Evolutionary conservation across 1,140 invertebrate genomes (phyloP), one percentile per base, ranked within the genome.

Genomic region (Drosophila subpulchrella): DNA sequence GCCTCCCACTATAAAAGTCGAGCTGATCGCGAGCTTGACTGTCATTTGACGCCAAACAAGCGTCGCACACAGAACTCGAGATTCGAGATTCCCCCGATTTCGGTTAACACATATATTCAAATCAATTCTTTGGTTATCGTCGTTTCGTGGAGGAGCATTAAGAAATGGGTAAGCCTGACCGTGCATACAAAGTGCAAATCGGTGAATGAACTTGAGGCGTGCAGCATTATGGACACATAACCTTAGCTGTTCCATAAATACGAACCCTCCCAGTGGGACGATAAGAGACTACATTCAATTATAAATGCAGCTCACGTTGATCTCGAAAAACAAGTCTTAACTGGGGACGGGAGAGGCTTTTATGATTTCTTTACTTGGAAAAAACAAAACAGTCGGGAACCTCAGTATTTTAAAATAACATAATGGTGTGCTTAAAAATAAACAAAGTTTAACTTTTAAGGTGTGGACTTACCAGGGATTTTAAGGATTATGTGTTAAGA

Each of bases 21-120:
- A 41, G 54, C 74, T 56, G 47, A 48, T 42, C 66, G 59, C 55
- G 60, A 68, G 58, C 72, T 75, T 58, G 66, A 70, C 85, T 89
- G 85, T 89, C 84, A 89, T 89, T 89, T 89, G 85, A 78, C 74
- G 84, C 68, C 77, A 77, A 90, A 90, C 81, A 62, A 46, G 73
- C 85, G 77, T 81, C 80, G 63, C 47, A 56, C 41, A 60, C 61
- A 68, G 59, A 75, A 75, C 38, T 34, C 20, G 27, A 27, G 27
- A 27, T 27, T 44, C 17, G 44, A 63, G 34, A 39, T 65, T 17
- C 41, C 54, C 55, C 51, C 60, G 7, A 44, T 53, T 53, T 36
- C 32, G 17, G 15, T 3, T 32, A 13, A 30, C 24, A 48, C 0
- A 46, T 66, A 54, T 54, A 81, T 54, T 61, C 62, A 24, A 66